These are phyloP conservation scores for Pangasius mekongensis DNA, from an alignment of 2,797 vertebrate genomes.

Conservation along the genomic window DNA sequence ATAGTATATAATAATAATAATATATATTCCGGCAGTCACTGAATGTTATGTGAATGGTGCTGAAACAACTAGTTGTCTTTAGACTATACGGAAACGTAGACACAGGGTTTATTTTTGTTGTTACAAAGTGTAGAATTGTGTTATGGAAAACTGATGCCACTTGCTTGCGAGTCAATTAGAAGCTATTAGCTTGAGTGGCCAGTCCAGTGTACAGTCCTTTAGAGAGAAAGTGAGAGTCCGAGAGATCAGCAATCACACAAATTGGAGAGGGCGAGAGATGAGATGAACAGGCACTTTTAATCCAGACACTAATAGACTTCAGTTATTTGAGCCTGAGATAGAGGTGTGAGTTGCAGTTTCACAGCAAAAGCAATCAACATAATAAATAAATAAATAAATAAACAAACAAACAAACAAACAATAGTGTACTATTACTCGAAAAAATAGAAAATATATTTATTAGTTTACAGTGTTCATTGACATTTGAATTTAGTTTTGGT, in stretches of 20 bases:
- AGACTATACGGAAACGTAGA: neutral
- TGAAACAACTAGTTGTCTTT: neutral
- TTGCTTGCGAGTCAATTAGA: slow-evolving; percentile 1
- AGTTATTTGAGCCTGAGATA: neutral
- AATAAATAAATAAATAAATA: neutral
- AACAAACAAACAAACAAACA: neutral
- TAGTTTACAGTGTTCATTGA: neutral
- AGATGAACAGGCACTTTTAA: slow-evolving; percentile 28
- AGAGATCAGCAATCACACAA: slow-evolving; percentile 17
- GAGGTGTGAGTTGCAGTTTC: neutral
- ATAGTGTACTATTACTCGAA: no score
- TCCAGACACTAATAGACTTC: slow-evolving; percentile 4
- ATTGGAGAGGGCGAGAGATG: neutral
- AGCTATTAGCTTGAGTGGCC: slow-evolving; percentile 13
- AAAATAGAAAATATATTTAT: neutral
- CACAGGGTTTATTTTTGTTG: neutral
- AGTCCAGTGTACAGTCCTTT: neutral
- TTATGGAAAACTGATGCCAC: slow-evolving; percentile 8
- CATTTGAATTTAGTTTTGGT: neutral
- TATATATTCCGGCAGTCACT: neutral
- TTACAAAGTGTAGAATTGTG: neutral
- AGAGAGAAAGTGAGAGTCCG: neutral
- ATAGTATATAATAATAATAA: neutral
- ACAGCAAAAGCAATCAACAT: neutral
- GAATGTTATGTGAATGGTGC: neutral